A percentile compares a stretch with the other conserved stretches of the same genome.
These are phyloP conservation scores for Pachypeltis micranthus DNA, from an alignment of 1,140 invertebrate species.

Conservation along the genomic window DNA sequence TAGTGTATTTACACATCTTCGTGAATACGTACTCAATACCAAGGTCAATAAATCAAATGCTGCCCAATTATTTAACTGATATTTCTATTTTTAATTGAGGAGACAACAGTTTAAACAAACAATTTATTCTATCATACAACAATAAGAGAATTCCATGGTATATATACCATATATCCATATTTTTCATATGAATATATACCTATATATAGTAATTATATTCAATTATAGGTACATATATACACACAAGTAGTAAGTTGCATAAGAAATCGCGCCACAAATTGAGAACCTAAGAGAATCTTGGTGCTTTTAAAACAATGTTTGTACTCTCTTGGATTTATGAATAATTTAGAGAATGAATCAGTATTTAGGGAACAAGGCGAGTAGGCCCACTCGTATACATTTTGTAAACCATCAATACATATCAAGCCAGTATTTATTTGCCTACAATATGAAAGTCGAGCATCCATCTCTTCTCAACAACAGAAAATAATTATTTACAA, in stretches of 20 bases:
- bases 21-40: no score
- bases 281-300: slow-evolving; percentile 19
- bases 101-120: slow-evolving; percentile 23
- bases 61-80: slow-evolving; percentile 18
- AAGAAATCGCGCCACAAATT: slow-evolving; percentile 19
- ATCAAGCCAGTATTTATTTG: neutral
- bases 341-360: slow-evolving; percentile 17
- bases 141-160: slow-evolving; percentile 22
- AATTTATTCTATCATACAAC: slow-evolving; percentile 23
- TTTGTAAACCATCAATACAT: slow-evolving; percentile 1
- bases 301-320: slow-evolving; percentile 21
- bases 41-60: no score
- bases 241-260: slow-evolving; percentile 21
- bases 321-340: slow-evolving; percentile 18
- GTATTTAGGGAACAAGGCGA: slow-evolving; percentile 19
- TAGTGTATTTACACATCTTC: no score
- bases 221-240: slow-evolving; percentile 21
- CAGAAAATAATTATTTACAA: slow-evolving; percentile 16
- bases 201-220: slow-evolving; percentile 19
- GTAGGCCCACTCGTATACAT: slow-evolving; percentile 17
- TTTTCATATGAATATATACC: slow-evolving; percentile 20
- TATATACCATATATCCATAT: slow-evolving; percentile 20
- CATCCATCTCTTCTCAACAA: slow-evolving; percentile 1
- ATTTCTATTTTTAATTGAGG: slow-evolving; percentile 22
- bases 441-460: slow-evolving; percentile 12